phyloP scores from a whole-genome alignment of 2,113 vertebrate species.

The Oophaga pumilio region DNA sequence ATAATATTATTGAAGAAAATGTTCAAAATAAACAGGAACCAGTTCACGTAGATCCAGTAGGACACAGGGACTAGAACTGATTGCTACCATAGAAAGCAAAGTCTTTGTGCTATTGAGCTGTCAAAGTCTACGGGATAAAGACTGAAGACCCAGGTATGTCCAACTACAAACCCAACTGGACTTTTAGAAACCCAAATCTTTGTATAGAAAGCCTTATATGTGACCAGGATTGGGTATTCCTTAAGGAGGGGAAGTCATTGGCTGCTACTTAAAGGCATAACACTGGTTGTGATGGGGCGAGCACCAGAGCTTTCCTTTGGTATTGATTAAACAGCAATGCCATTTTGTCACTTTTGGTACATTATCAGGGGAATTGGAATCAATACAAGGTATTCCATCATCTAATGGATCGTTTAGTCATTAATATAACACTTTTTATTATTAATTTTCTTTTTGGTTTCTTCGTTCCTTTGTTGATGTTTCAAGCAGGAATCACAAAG shows the following conservation, averaged over 20 bases:
- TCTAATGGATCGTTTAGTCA: background rate
- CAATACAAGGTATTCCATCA: background rate
- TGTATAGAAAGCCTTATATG: background rate
- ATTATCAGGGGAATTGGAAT: background rate
- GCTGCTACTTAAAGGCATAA: no score
- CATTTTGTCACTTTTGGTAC: background rate
- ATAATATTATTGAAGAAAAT: background rate
- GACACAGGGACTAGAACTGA: background rate
- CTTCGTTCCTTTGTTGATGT: background rate
- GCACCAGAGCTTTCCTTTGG: background rate
- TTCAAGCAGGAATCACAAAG: constrained; percentile 10
- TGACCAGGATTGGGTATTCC: background rate
- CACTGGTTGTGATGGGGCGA: background rate
- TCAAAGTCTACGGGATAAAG: background rate
- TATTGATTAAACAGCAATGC: background rate
- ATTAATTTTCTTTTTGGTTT: background rate
- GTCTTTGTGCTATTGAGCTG: background rate
- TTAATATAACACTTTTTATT: background rate
- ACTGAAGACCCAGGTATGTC: background rate
- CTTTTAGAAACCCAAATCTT: background rate
- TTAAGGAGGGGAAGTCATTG: background rate
- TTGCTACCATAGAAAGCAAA: background rate
- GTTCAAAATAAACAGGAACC: background rate
- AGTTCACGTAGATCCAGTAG: background rate
- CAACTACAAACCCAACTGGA: background rate